Base-by-base conservation (phyloP, 2,797 vertebrate genomes). In the Gastrophryne carolinensis region DNA sequence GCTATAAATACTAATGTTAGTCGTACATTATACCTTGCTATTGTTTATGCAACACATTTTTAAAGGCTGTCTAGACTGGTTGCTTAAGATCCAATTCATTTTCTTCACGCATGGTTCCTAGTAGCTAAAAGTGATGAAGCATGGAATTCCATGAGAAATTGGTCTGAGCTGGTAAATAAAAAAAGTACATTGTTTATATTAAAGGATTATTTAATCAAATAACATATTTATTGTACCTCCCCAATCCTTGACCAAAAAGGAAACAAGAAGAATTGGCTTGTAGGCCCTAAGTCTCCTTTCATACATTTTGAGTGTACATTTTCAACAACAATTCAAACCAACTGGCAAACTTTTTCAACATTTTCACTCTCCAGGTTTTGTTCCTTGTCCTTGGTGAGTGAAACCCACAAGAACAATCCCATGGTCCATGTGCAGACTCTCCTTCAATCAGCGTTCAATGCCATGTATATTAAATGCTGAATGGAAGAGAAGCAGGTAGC, bases 121-220 rank as follows among this genome's bases (percentile, higher is more conserved):
- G 44, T 61, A 61, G 13, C 30, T 19, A 24, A 32, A 53, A 61
- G 64, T 75, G 64, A 69, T 68, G 64, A 27, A 75, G 73, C 73
- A 75, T 75, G n/a, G 44, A 52, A 75, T 68, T 53, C 35, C 8
- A 37, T 30, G 1, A 19, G 11, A 61, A 73, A 44, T 35, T 53
- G n/a, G 23, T 53, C 47, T 34, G 27, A 17, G 53, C 10, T 67
- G 32, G 44, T 23, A 63, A 62, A 54, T 39, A 7, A 10, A 65
- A 73, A 54, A 64, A 27, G 4, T 75, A 47, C 39, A 50, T 68
- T 61, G 10, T 39, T 47, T 29, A 6, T 54, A 61, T 68, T 24
- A 53, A 75, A 68, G 53, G 44, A 75, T 19, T 41, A 30, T 29
- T 24, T 9, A 3, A 17, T 37, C 30, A 29, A 65, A 23, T 32